Evolutionary conservation across 2,797 vertebrate species (phyloP), one percentile per base, ranked within the genome.

Genomic region (Propithecus deckenii): DNA sequence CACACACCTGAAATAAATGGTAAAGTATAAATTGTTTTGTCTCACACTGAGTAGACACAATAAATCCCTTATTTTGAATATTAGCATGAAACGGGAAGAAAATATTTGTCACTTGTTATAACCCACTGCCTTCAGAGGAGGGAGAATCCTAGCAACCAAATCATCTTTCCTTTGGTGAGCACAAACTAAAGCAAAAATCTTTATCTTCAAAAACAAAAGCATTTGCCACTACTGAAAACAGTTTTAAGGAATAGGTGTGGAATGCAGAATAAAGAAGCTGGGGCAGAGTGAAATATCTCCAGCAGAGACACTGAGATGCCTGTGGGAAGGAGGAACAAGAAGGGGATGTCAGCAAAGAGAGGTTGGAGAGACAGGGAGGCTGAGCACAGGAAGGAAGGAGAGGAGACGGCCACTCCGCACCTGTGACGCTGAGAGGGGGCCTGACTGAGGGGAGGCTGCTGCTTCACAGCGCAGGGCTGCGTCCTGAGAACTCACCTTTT

Each of bases 51-150:
- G 8, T 23, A 96, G 35, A 72, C 11, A 35, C 41, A 71, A 81
- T 35, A 94, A 81, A 71, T 83, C 23, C 61, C 7, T 91, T 89
- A 41, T 74, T 69, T 85, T 90, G 67, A 65, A 94, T 65, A 90
- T 76, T 75, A 41, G 12, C 63, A 71, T 28, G 38, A 7, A 43
- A 46, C 2, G 86, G 20, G 20, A 95, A 87, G 48, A 86, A 48
- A 57, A 18, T 79, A 48, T 79, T 48, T 35, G 15, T 32, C 14
- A 65, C 86, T 81, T 87, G 8, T 76, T 38, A 41, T 7, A 84
- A 71, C 9, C 52, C 50, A 52, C 12, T 38, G 20, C 4, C 50
- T 63, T 74, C 7, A 74, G 14, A 20, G 18, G 25, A 88, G 57
- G 17, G 35, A 59, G 43, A 86, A 57, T 83, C 12, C 22, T 46